Evolutionary conservation across 2,888 invertebrate species (phyloP), one percentile per base, ranked within the genome.

Genomic region (Chrysina gloriosa): DNA sequence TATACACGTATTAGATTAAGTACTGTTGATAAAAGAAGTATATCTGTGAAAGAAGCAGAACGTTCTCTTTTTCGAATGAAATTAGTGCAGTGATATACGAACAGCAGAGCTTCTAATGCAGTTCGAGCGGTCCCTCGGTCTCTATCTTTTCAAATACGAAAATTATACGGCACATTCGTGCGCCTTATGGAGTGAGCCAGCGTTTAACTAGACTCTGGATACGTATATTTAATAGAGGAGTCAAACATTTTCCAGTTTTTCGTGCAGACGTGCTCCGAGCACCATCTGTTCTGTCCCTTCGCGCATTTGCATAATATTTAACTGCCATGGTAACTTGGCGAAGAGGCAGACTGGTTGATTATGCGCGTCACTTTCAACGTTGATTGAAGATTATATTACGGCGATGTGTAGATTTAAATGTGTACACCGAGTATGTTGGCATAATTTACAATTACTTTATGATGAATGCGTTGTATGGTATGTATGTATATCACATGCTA

Each of bases 351-450:
- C 66, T 67, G 71, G 70, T 75, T 71, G 75, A 79, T 79, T 78
- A 79, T 79, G 76, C 77, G 76, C 75, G 76, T 72, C 76, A 75
- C 75, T 77, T 77, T 79, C 78, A 79, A 78, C 77, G 76, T 75
- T 77, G 78, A 80, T 79, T 78, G 42, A 78, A 77, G 77, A 79
- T 79, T 79, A 77, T 76, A 78, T 79, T 78, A 77, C 77, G 74
- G 75, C 21, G 16, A 42, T 27, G 25, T 16, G 14, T 76, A 74
- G 74, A 77, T 77, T 78, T 75, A 78, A 78, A 78, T 79, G 27
- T 58, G 48, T 48, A 52, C n/a, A 34, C 31, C 27, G 34, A 67
- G 27, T 25, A 27, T 27, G 25, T 23, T 39, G 19, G 50, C 16
- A 16, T 2, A n/a, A 16, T 39, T 39, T 39, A 39, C 16, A 39